Evolutionary conservation across 2,888 invertebrate genomes (phyloP), one percentile per base, ranked within the genome.

Genomic region (Myopa tessellatipennis): DNA sequence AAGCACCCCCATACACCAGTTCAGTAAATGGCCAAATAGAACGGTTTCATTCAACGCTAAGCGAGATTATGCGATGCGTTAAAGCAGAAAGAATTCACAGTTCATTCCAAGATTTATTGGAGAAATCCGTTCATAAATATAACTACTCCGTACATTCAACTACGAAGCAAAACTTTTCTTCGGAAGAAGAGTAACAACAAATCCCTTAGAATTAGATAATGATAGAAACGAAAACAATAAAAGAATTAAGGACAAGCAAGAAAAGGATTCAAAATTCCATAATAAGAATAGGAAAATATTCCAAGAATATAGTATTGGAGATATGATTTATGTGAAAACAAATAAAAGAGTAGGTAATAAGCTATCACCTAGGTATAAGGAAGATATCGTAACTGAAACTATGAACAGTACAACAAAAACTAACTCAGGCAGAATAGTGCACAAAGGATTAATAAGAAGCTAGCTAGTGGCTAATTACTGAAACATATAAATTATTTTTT

Each of bases 311-410:
- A 34, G 68, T 40, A 74, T 60, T 58, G 76, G 80, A 16, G 78
- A 81, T 69, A 58, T 45, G 2, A 74, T 81, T 36, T 80, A 68
- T 16, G 79, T 80, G 3, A 80, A 77, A 71, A 74, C 73, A 10
- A 81, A 78, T 40, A 79, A 77, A 73, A 50, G 80, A 40, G 12
- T 78, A 77, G 80, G 80, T 12, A 78, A 72, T 4, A 80, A 80
- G 38, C 36, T 80, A 45, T 79, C 78, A 1, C 38, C 76, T n/a
- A 78, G 77, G 58, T 82, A 78, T 61, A 77, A 60, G 8, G 67
- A 77, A 40, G 75, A 81, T 69, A 79, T 78, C 12, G 78, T 81
- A 10, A 77, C 76, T 45, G 79, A 79, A 77, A 40, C 61, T 38
- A 60, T 34, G 26, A 26, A 26, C 26, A 26, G 26, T 26, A 60